A percentile compares a stretch with the other conserved stretches of the same genome.
Evolutionary conservation across 2,888 invertebrate genomes (phyloP).

Genomic region (Agriotes lineatus): DNA sequence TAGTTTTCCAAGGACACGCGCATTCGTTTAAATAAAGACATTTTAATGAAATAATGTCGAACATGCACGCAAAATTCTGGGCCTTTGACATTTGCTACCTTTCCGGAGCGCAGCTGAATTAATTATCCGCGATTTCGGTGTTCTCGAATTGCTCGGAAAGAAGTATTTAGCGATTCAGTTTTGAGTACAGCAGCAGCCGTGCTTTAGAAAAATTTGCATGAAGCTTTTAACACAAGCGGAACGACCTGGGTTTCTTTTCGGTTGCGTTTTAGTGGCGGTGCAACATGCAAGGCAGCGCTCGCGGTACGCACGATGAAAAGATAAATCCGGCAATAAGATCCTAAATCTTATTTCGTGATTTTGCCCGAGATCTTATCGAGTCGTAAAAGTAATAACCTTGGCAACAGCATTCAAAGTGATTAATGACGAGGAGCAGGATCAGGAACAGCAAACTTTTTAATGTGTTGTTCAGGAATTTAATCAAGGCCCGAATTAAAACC

Average conservation of each 20-base stretch:
- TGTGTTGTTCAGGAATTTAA: slow-evolving; percentile 36
- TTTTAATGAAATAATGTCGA: too few relatives aligned
- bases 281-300: slow-evolving; percentile 6
- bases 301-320: neutral
- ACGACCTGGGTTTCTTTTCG: neutral
- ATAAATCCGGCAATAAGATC: slow-evolving; percentile 5
- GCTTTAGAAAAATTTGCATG: neutral
- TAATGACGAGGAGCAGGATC: slow-evolving; percentile 25
- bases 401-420: slow-evolving; percentile 30
- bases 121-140: neutral
- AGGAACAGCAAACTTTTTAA: slow-evolving; percentile 34
- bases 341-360: slow-evolving; percentile 24
- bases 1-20: too few relatives aligned
- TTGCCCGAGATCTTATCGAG: slow-evolving; percentile 27
- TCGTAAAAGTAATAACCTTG: slow-evolving; percentile 33
- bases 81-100: too few relatives aligned
- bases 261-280: neutral
- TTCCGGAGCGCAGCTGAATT: neutral
- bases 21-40: too few relatives aligned
- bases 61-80: too few relatives aligned
- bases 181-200: neutral
- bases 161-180: neutral
- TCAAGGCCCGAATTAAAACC: slow-evolving; percentile 34
- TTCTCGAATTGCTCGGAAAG: neutral
- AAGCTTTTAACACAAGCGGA: neutral